phyloP scores from a whole-genome alignment of 2,888 invertebrate genomes.

The Dione vanillae region DNA sequence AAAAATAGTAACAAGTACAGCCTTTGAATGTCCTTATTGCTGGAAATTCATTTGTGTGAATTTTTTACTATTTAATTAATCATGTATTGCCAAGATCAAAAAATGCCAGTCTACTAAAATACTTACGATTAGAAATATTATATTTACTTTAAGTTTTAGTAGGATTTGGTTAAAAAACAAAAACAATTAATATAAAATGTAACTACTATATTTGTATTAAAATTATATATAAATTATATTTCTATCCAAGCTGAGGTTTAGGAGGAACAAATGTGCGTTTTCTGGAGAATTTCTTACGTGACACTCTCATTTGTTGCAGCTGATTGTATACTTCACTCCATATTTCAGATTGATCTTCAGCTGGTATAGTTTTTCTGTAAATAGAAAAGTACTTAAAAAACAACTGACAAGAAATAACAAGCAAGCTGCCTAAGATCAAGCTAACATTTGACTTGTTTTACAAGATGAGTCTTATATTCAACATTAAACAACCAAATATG shows the following conservation, averaged over 20 bases:
- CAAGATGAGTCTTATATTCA: too few species aligned
- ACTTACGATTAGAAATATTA: too few species aligned
- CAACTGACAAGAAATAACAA: too few species aligned
- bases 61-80: too few species aligned
- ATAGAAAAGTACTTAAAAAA: slow-evolving; percentile 10
- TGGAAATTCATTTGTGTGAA: too few species aligned
- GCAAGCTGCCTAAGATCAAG: too few species aligned
- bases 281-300: slow-evolving; percentile 78
- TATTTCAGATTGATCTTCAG: slow-evolving; percentile 94
- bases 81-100: too few species aligned
- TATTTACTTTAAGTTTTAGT: not conserved
- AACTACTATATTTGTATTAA: slow-evolving; percentile 22
- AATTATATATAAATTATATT: slow-evolving; percentile 27
- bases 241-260: slow-evolving; percentile 69
- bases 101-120: too few species aligned
- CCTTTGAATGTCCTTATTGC: too few species aligned
- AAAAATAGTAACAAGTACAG: too few species aligned
- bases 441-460: too few species aligned
- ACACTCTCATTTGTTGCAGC: slow-evolving; percentile 88
- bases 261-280: slow-evolving; percentile 70
- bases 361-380: slow-evolving; percentile 90
- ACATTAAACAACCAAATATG: too few species aligned
- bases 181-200: not conserved
- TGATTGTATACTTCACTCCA: slow-evolving; percentile 92
- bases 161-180: not conserved